Evolutionary conservation across 2,797 vertebrate genomes (phyloP).

Genomic region (Pelodytes ibericus): DNA sequence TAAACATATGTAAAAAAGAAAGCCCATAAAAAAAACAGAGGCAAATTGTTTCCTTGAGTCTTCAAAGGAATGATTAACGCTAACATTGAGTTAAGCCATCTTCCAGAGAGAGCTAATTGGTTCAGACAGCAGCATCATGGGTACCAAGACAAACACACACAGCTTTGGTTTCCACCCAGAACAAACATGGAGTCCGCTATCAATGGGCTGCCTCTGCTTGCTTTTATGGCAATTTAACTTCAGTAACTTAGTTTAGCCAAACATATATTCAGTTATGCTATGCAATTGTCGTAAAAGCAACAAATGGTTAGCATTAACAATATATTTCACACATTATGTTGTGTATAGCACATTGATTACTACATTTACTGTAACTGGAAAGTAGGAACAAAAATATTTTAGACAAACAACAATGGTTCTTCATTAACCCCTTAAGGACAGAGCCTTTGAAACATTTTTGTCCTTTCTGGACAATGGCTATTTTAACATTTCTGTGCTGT

Average conservation of each 20-base stretch:
- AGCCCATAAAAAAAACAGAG: slow-evolving; percentile 57
- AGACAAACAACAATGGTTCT: no score
- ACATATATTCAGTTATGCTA: slow-evolving; percentile 53
- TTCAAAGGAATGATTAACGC: slow-evolving; percentile 56
- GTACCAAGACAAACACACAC: slow-evolving; percentile 64
- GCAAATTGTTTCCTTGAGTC: slow-evolving; percentile 56
- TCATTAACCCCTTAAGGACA: no score
- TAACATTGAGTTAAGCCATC: slow-evolving; percentile 61
- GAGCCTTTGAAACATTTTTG: no score
- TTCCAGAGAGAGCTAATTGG: slow-evolving; percentile 56
- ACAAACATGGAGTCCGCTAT: slow-evolving; percentile 61
- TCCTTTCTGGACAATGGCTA: no score
- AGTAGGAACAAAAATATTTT: no score
- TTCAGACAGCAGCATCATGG: slow-evolving; percentile 58
- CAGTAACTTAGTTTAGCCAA: slow-evolving; percentile 50
- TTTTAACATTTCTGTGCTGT: no score
- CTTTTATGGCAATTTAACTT: slow-evolving; percentile 52
- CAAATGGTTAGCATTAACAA: slow-evolving; percentile 15
- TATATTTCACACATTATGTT: no score
- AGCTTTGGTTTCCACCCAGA: slow-evolving; percentile 57
- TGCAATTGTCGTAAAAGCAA: slow-evolving; percentile 31
- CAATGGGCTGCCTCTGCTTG: slow-evolving; percentile 48
- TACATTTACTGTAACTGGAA: no score
- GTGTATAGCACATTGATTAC: no score
- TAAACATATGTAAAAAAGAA: not conserved